Base-by-base conservation (phyloP, 2,113 vertebrate genomes). In the Lutjanus erythropterus region DNA sequence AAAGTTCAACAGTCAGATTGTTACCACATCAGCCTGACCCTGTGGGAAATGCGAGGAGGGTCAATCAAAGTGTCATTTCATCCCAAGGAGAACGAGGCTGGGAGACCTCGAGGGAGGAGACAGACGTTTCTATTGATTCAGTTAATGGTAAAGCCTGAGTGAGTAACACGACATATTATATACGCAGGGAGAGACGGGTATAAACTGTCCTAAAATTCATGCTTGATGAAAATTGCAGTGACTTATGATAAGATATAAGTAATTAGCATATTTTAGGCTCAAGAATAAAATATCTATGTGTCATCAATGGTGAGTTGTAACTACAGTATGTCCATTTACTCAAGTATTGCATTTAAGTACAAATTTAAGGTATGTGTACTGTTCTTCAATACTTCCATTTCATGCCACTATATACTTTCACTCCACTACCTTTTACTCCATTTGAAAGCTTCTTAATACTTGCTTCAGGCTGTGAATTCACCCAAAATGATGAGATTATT, bases 1-100 rank as follows among this genome's bases (percentile, higher is more conserved):
- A 70, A 72, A 85, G 87, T 83, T 90, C 87, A 89, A 11, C 4
- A 39, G 53, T 80, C 75, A 75, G 47, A 78, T 29, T 71, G 69
- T 81, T 76, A 71, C 64, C 52, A 31, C 67, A 41, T 76, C 58
- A 80, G 52, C 70, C 65, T 9, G 6, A 6, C 27, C 58, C 55
- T 74, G 53, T 47, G 83, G 59, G 71, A 59, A 62, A 81, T 23
- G 59, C 25, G 27, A 2, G 9, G 14, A 19, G 29, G 66, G 78
- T 75, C 53, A 71, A 78, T 75, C 39, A 65, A 65, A 78, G 83
- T 67, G 75, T 56, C 41, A 70, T 69, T 81, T 81, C 19, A 71
- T 42, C 49, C 25, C 2, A 39, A 19, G 8, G 44, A 56, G 33
- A n/a, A n/a, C n/a, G 46, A 46, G 19, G 68, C 9, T 49, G 37